Percentiles rank a stretch among this genome's conserved stretches.
Conservation (phyloP, 53 echinoderm and acorn worm genomes). For the Actinopyga echinites region DNA sequence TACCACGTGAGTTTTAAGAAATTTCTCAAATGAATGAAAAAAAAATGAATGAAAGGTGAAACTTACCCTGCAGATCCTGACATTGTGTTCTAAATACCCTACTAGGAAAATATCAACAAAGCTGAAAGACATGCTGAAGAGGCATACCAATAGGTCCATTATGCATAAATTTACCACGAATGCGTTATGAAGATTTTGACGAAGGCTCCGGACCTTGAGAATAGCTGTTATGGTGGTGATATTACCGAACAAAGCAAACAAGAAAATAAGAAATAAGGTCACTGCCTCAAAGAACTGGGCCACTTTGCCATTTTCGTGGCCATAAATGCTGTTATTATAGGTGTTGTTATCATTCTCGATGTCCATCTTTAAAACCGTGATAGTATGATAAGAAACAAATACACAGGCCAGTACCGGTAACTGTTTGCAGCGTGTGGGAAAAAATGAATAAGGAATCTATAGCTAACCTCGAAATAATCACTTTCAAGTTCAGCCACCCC, state of each 20-base stretch:
- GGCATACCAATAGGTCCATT: constrained; percentile 22
- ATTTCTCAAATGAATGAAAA: not conserved
- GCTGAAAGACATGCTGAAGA: constrained; percentile 36
- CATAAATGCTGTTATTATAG: no score
- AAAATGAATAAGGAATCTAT: no score
- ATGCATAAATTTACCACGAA: constrained; percentile 21
- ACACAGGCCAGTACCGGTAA: no score
- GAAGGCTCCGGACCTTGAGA: constrained; percentile 1
- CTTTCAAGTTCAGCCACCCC: no score
- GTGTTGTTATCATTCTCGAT: no score
- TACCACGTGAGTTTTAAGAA: no score
- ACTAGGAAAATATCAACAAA: not conserved
- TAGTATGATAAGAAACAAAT: no score
- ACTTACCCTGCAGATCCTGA: constrained; percentile 3
- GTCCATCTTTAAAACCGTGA: no score
- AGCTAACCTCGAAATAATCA: no score
- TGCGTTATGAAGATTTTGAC: constrained; percentile 12
- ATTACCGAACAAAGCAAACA: constrained; percentile 13
- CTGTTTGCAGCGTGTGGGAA: no score
- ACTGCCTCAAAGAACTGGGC: not conserved
- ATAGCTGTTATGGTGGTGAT: constrained; percentile 4
- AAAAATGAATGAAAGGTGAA: not conserved
- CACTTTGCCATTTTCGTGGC: no score
- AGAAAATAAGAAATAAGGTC: not conserved
- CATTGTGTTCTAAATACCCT: not conserved